Evolutionary conservation across 2,113 vertebrate species (phyloP).

Genomic region (Nerophis lumbriciformis): DNA sequence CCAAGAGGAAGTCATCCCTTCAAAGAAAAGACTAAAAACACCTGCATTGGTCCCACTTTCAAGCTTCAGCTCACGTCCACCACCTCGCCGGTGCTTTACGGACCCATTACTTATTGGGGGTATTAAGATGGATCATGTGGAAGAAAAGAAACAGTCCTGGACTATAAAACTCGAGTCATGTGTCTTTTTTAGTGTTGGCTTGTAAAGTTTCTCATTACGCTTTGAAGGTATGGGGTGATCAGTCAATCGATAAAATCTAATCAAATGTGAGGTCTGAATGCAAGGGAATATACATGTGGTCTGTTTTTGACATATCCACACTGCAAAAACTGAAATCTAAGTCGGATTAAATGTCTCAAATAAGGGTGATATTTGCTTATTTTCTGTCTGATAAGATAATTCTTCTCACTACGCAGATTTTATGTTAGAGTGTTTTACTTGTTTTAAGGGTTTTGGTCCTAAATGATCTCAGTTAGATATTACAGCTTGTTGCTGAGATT

Average conservation of each 20-base stretch:
- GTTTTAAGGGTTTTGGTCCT: too few relatives aligned
- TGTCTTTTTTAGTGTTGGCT: background rate
- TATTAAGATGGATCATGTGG: constrained; percentile 19
- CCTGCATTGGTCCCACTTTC: constrained; percentile 51
- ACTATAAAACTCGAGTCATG: background rate
- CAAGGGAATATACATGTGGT: too few relatives aligned
- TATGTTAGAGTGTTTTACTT: too few relatives aligned
- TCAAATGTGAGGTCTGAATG: too few relatives aligned
- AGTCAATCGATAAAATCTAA: background rate
- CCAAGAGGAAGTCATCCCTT: constrained; percentile 54
- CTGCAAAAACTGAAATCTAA: too few relatives aligned
- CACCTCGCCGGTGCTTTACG: constrained; percentile 32
- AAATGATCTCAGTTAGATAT: too few relatives aligned
- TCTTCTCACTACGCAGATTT: too few relatives aligned
- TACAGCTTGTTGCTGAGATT: too few relatives aligned
- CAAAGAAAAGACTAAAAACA: constrained; percentile 55
- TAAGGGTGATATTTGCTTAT: too few relatives aligned
- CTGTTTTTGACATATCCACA: too few relatives aligned
- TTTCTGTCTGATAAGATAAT: too few relatives aligned
- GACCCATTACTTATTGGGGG: constrained; percentile 18
- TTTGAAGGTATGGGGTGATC: background rate
- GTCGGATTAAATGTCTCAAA: too few relatives aligned
- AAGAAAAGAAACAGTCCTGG: constrained; percentile 17
- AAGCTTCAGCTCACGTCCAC: constrained; percentile 44
- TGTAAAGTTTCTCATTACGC: background rate